Percentiles rank a stretch among this genome's conserved stretches.
Conservation (phyloP, 2,113 vertebrate species). For the Albula goreensis region DNA sequence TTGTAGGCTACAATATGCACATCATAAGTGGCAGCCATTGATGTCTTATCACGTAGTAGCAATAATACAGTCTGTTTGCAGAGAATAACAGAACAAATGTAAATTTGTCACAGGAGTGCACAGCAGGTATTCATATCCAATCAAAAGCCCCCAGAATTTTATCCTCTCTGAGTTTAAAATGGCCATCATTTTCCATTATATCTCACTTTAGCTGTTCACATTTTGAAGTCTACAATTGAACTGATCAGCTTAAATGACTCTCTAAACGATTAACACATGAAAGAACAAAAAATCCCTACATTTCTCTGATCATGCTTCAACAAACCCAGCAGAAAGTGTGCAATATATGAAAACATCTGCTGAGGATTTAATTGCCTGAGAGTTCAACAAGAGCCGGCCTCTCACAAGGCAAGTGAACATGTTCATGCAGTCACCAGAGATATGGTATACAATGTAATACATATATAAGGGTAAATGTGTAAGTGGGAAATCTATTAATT, state of each 20-base stretch:
- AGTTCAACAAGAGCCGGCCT: not conserved
- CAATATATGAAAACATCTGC: not conserved
- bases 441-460: too few relatives aligned
- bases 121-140: not conserved
- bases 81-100: not conserved
- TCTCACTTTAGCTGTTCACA: not conserved
- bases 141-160: not conserved
- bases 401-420: not conserved
- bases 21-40: too few relatives aligned
- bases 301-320: not conserved
- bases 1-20: too few relatives aligned
- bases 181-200: not conserved
- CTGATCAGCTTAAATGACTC: not conserved
- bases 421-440: too few relatives aligned
- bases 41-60: not conserved
- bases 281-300: not conserved
- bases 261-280: not conserved
- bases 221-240: not conserved
- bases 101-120: not conserved
- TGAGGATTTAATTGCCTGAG: not conserved
- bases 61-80: not conserved
- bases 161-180: not conserved
- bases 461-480: too few relatives aligned
- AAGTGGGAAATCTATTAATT: too few relatives aligned
- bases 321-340: not conserved